Conservation (phyloP, 2,888 invertebrate genomes). For the Tipula vernalis region DNA sequence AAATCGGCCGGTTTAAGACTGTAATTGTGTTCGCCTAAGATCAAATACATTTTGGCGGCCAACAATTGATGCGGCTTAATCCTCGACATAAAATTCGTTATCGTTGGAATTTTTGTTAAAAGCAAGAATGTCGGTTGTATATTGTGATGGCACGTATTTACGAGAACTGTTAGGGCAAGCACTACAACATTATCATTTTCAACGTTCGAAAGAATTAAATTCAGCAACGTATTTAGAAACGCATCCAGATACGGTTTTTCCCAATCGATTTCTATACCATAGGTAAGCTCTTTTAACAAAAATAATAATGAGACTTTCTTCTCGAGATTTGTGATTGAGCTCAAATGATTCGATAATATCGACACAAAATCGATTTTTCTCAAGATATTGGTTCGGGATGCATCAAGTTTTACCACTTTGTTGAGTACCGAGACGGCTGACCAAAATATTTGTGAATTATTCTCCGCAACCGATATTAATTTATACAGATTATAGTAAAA, state of each 20-base stretch:
- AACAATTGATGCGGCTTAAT: conserved; percentile 29
- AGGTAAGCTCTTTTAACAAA: conserved; percentile 52
- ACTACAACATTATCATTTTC: conserved; percentile 38
- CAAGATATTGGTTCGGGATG: not conserved
- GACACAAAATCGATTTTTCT: not conserved
- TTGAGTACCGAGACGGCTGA: not conserved
- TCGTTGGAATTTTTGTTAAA: conserved; percentile 55
- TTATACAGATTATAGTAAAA: not conserved
- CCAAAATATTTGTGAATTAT: not conserved
- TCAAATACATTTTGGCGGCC: conserved; percentile 31
- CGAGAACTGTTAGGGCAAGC: conserved; percentile 53
- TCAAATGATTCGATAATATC: not conserved
- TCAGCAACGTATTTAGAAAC: conserved; percentile 26
- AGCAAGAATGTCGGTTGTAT: conserved; percentile 54
- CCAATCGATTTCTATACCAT: conserved; percentile 67
- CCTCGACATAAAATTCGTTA: conserved; percentile 27
- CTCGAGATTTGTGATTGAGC: conserved; percentile 18
- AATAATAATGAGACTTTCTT: conserved; percentile 24
- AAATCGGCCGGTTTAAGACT: conserved; percentile 25
- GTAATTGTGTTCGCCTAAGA: conserved; percentile 24
- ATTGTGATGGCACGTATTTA: conserved; percentile 70
- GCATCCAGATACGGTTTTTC: conserved; percentile 50
- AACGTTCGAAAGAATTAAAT: not conserved
- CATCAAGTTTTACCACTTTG: not conserved
- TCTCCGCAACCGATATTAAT: not conserved